A percentile compares a stretch with the other conserved stretches of the same genome.
Conservation (phyloP, 1,140 invertebrate genomes). For the Dendroctonus valens region DNA sequence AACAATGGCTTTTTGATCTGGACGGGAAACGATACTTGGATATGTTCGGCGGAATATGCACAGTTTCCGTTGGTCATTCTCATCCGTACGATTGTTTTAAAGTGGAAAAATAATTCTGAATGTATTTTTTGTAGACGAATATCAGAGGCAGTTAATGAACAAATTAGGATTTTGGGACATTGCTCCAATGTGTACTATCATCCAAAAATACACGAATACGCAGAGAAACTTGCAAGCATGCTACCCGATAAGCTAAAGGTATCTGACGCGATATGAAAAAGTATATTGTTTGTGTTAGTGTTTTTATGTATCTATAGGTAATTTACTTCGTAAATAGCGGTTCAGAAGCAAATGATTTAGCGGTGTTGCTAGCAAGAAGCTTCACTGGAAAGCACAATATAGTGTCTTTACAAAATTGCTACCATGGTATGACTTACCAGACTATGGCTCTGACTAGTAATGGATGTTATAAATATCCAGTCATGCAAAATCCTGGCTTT, state of each 20-base stretch:
- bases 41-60: too few relatives aligned
- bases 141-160: slow-evolving; percentile 70
- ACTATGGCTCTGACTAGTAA: slow-evolving; percentile 82
- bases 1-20: too few relatives aligned
- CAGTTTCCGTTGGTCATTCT: too few relatives aligned
- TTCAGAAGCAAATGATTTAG: slow-evolving; percentile 95
- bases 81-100: too few relatives aligned
- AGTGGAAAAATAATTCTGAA: slow-evolving; percentile 1
- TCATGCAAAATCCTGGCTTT: slow-evolving; percentile 74
- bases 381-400: slow-evolving; percentile 84
- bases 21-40: too few relatives aligned
- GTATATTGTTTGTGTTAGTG: too few relatives aligned
- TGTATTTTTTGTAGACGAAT: slow-evolving; percentile 63
- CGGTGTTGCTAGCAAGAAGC: slow-evolving; percentile 79
- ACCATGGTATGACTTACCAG: slow-evolving; percentile 86
- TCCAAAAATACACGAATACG: too few relatives aligned
- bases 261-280: too few relatives aligned
- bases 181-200: slow-evolving; percentile 88
- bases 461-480: slow-evolving; percentile 73
- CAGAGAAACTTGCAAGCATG: too few relatives aligned
- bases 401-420: slow-evolving; percentile 82
- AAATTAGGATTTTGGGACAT: slow-evolving; percentile 84
- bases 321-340: slow-evolving; percentile 95
- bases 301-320: too few relatives aligned
- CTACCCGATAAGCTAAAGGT: too few relatives aligned